Conservation (phyloP, 2,113 vertebrate species). For the Varanus salvator region DNA sequence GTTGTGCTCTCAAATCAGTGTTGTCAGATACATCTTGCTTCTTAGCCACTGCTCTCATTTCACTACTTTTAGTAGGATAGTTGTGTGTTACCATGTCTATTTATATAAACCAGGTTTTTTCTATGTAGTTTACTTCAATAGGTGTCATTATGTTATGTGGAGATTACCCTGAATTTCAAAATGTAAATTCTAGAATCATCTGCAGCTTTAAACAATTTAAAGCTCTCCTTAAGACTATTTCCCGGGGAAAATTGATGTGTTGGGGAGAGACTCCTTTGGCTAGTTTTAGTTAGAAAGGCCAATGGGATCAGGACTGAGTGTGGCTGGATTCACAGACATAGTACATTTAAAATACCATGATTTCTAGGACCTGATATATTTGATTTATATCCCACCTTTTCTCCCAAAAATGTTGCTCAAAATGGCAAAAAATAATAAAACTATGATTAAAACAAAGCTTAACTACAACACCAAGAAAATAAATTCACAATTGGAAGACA, state of each 20-base stretch:
- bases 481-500: too few species aligned
- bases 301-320: neutral
- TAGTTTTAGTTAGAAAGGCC: neutral
- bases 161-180: constrained; percentile 1
- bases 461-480: too few species aligned
- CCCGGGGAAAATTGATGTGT: neutral
- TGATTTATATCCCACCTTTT: too few species aligned
- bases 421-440: too few species aligned
- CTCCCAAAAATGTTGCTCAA: too few species aligned
- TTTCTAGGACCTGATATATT: too few species aligned
- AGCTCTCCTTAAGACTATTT: neutral
- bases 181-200: neutral
- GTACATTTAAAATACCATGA: neutral
- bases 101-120: constrained; percentile 16
- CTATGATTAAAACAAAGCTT: too few species aligned
- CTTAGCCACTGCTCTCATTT: constrained; percentile 14
- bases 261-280: neutral
- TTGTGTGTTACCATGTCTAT: constrained; percentile 22
- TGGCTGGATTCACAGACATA: neutral
- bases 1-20: neutral
- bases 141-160: constrained; percentile 15
- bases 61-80: neutral
- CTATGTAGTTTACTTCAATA: constrained; percentile 21
- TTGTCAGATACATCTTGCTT: constrained; percentile 10
- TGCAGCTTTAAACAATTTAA: constrained; percentile 6